Evolutionary conservation across 1,140 invertebrate genomes (phyloP), one percentile per base, ranked within the genome.

Genomic region (Lucilia cuprina): DNA sequence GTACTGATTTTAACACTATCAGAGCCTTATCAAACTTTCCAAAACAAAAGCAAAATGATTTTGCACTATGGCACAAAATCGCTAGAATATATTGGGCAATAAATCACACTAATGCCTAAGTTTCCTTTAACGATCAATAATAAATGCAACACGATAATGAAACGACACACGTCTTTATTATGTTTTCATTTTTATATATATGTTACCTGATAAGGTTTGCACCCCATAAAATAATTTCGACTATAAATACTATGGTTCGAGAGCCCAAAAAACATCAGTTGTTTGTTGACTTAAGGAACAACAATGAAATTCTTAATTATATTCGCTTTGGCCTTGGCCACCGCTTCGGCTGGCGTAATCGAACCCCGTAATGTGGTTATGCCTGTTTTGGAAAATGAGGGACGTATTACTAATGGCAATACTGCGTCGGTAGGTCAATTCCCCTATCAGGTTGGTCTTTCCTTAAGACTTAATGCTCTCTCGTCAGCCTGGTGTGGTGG

Each of bases 401-500:
- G 89, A 82, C 89, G 91, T 84, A 92, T 92, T 83, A 90, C 90
- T 80, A 84, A 86, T 82, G 91, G 91, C n/a, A 47, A 35, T 1
- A 14, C 25, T 25, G 91, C 91, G 35, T 0, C 82, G 10, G 82
- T 50, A 8, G 88, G 88, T 21, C 90, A 92, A 86, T 91, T 91
- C 85, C 91, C 91, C 78, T 90, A 91, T 85, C 90, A 91, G 85
- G 90, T 87, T 50, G 87, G 88, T 85, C 86, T 91, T 7, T 85
- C 86, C 60, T 86, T 91, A 14, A 89, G 87, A 78, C 0, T 88
- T 74, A 86, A 30, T 49, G 74, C 83, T 30, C 0, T 85, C 0
- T 83, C 83, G 25, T 86, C 84, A 10, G 86, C 87, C 83, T 90
- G 86, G 86, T 94, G 93, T 86, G 93, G 93, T 84, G 93, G 93